phyloP scores from a whole-genome alignment of 2,797 vertebrate species.

The Pseudocheirus occidentalis region DNA sequence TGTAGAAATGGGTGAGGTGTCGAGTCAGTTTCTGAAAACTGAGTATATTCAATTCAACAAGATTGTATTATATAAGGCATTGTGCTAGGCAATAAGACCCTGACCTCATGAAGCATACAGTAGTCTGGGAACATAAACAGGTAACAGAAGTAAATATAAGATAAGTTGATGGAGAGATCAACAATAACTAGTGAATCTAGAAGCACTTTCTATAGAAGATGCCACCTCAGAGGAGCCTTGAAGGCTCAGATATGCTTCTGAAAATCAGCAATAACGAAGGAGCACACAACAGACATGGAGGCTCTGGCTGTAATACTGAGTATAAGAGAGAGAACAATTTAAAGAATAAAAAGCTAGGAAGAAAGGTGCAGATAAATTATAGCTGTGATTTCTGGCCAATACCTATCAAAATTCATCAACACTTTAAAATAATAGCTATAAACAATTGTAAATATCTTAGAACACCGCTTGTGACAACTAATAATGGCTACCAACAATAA shows the following conservation, averaged over 20 bases:
- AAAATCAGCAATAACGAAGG: background rate
- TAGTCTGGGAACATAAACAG: background rate
- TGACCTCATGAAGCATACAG: background rate
- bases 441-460: background rate
- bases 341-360: background rate
- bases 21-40: constrained; percentile 10
- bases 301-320: background rate
- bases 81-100: background rate
- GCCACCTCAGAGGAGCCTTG: background rate
- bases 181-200: background rate
- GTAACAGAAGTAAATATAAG: background rate
- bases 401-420: background rate
- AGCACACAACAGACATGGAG: background rate
- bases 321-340: background rate
- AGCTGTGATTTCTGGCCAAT: background rate
- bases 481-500: background rate
- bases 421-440: background rate
- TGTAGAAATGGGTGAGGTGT: background rate
- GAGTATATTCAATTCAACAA: background rate
- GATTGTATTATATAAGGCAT: background rate
- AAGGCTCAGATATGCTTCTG: background rate
- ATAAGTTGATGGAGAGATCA: background rate
- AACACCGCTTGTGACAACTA: background rate
- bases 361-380: background rate
- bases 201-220: background rate